These are phyloP conservation scores for Saccostrea cuccullata DNA, from an alignment of 1,140 invertebrate genomes.

Conservation along the genomic window DNA sequence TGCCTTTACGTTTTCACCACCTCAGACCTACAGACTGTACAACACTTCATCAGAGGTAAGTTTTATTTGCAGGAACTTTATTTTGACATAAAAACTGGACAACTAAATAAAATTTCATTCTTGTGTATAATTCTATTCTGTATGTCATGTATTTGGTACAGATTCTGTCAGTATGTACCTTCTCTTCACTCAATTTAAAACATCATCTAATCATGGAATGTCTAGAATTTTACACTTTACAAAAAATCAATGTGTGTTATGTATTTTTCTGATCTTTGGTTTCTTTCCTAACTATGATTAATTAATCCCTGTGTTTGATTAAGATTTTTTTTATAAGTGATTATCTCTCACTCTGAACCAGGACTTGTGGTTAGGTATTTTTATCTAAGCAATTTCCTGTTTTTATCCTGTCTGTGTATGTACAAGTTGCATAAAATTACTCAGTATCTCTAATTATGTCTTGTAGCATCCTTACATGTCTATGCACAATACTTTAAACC, in stretches of 20 bases:
- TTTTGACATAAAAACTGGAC: too few species aligned
- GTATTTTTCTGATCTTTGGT: not conserved
- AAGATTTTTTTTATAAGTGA: not conserved
- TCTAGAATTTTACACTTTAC: too few species aligned
- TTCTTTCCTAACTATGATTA: not conserved
- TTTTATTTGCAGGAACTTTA: too few species aligned
- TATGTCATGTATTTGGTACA: too few species aligned
- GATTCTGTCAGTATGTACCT: too few species aligned
- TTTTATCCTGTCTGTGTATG: not conserved
- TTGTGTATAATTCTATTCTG: too few species aligned
- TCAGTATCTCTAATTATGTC: not conserved
- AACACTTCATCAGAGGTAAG: conserved; percentile 23
- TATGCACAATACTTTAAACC: not conserved
- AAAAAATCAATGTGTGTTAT: not conserved
- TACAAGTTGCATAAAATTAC: not conserved
- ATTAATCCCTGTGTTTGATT: not conserved
- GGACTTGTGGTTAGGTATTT: not conserved
- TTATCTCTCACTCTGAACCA: not conserved
- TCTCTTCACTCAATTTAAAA: too few species aligned
- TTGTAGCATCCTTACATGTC: not conserved
- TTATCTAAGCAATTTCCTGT: not conserved
- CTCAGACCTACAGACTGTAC: conserved; percentile 8
- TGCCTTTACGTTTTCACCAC: not conserved
- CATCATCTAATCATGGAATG: too few species aligned
- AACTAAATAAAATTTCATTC: too few species aligned